Evolutionary conservation across 2,888 invertebrate genomes (phyloP), one percentile per base, ranked within the genome.

Genomic region (Pterostichus niger): DNA sequence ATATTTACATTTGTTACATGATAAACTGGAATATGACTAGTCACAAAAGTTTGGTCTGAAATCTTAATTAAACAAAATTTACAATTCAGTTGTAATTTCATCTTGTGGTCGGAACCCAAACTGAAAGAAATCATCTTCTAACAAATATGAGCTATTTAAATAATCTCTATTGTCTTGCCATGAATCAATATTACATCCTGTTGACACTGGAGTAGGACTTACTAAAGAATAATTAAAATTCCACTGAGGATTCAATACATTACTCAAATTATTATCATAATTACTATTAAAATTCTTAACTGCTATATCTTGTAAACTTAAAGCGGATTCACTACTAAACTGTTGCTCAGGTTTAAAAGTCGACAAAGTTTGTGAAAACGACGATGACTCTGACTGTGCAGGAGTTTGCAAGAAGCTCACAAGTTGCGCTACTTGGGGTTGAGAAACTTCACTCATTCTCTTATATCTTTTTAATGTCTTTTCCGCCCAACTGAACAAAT

Each of bases 21-120:
- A 84, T 78, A 73, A 40, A 85, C 78, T 83, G 80, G 84, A 82
- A 83, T 81, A 73, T 85, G 85, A 85, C 85, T 85, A 85, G 85
- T 80, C 49, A 83, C 17, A 83, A 84, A 73, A 83, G 82, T 84
- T 84, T 84, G 85, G 83, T 84, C 73, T 82, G 15, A 83, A 44
- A 82, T 59, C 59, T 64, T 44, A 61, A 11, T 24, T 54, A 54
- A 24, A 80, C n/a, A 13, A 81, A 33, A 35, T 83, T 89, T 91
- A 96, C 90, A 96, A 92, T 92, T 96, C 96, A 87, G 96, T 96
- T 87, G 96, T 96, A 86, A 96, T 95, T 91, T 96, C 96, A 90
- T 96, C 96, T 90, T 96, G 96, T 73, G 96, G 96, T 87, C 96
- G 92, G 89, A 96, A 95, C 83, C 96, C 96, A 89, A 96, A 92